Percentiles rank a stretch among this genome's conserved stretches.
These are phyloP conservation scores for Esperia sulphurella DNA, from an alignment of 2,888 invertebrate species.

Conservation along the genomic window DNA sequence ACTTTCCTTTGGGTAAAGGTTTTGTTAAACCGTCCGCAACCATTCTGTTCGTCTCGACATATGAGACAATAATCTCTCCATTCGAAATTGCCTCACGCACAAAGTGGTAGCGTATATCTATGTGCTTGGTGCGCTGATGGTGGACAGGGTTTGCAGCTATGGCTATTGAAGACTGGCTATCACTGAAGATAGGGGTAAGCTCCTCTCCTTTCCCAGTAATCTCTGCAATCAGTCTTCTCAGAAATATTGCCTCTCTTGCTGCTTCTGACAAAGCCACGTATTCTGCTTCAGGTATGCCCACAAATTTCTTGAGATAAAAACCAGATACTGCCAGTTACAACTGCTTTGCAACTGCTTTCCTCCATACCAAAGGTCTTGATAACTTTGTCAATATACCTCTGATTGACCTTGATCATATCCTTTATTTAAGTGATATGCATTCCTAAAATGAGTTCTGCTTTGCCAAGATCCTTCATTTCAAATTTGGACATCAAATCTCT, in stretches of 20 bases:
- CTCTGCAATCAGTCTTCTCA: background rate
- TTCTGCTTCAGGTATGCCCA: background rate
- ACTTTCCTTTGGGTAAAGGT: background rate
- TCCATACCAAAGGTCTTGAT: too few relatives aligned
- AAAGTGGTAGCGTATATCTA: constrained; percentile 10
- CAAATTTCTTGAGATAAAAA: too few relatives aligned
- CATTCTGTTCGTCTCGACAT: constrained; percentile 9
- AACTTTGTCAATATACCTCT: too few relatives aligned
- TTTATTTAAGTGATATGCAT: too few relatives aligned
- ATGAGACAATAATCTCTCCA: constrained; percentile 3
- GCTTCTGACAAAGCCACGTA: background rate
- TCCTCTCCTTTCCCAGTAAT: too few relatives aligned
- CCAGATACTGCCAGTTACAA: too few relatives aligned
- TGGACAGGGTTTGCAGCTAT: constrained; percentile 8
- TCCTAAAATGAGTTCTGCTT: background rate
- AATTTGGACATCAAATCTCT: constrained; percentile 9
- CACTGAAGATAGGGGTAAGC: too few relatives aligned
- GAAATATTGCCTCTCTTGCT: background rate
- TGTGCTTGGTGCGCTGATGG: constrained; percentile 12
- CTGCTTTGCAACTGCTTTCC: too few relatives aligned
- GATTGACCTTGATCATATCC: too few relatives aligned
- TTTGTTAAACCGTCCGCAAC: constrained; percentile 7
- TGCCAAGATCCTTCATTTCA: constrained; percentile 5
- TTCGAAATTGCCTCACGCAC: constrained; percentile 4
- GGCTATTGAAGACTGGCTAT: constrained; percentile 8